Evolutionary conservation across 2,797 vertebrate species (phyloP), one percentile per base, ranked within the genome.

Genomic region (Sarcoramphus papa): DNA sequence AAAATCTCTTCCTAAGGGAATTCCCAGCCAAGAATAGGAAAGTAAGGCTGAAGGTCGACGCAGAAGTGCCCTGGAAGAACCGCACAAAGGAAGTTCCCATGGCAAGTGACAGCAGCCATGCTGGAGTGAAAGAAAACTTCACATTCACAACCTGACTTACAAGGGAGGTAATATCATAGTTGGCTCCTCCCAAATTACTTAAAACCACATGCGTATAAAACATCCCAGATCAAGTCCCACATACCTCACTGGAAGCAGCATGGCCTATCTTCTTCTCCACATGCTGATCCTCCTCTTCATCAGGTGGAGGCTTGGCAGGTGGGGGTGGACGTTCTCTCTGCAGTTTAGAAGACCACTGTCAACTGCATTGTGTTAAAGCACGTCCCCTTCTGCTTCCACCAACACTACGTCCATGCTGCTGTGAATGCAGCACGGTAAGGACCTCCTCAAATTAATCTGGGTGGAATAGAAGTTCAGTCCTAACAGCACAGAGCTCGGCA

Each of bases 241-340:
- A 1, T 98, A 98, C 98, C 97, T 98, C 97, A 81, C 94, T 96
- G 54, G 97, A 88, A 72, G 92, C 43, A 83, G 86, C 57, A 10
- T 97, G 96, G 48, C 95, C 92, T 82, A 59, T 92, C 96, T 97
- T 98, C 97, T 97, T 97, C 88, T 98, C 98, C 56, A 63, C 16
- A 1, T 93, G 94, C 40, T 97, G 97, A 33, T 99, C 99, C 50
- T 99, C 99, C 54, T 99, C 99, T 64, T 98, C 99, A 72, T 98
- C 98, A 0, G 98, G 98, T 0, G 98, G 98, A 7, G 98, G 97
- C 91, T 99, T 99, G 79, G 98, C 98, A 2, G 98, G 98, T 10
- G 98, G 98, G 3, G 98, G 98, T 13, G 98, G 98, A 3, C 98
- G 99, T 40, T 99, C 99, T 96, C 98, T 99, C 99, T 99, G 97